A percentile compares a stretch with the other conserved stretches of the same genome.
Evolutionary conservation across 2,888 invertebrate species (phyloP).

Genomic region (Saturnia japonica): DNA sequence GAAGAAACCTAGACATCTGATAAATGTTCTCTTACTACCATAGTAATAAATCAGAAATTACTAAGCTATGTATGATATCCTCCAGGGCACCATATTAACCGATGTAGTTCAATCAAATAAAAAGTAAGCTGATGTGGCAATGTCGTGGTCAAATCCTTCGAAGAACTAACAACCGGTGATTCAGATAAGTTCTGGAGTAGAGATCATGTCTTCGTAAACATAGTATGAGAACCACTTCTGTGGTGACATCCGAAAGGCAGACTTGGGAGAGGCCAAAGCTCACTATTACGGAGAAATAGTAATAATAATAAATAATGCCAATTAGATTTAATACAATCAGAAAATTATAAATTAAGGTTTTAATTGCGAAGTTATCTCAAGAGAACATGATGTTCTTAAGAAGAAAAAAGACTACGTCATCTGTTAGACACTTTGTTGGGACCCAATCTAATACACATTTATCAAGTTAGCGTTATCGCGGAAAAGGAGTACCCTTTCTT

Average conservation of each 20-base stretch:
- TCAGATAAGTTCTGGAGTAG: neutral
- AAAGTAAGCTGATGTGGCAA: neutral
- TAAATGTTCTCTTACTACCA: neutral
- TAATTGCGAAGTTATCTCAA: neutral
- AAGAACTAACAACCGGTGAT: neutral
- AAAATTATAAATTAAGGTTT: neutral
- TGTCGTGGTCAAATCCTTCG: neutral
- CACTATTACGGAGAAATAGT: too few species aligned
- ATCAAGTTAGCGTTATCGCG: conserved; percentile 15
- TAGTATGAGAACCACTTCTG: neutral
- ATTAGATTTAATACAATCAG: neutral
- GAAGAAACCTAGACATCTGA: neutral
- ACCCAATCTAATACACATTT: conserved; percentile 11
- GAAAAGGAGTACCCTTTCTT: conserved; percentile 14
- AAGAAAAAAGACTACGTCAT: neutral
- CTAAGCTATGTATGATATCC: too few species aligned
- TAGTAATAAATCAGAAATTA: too few species aligned
- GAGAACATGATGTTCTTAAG: neutral
- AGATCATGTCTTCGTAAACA: neutral
- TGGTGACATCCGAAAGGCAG: too few species aligned
- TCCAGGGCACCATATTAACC: too few species aligned
- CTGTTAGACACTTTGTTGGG: conserved; percentile 6
- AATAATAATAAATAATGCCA: neutral
- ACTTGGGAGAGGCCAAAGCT: too few species aligned
- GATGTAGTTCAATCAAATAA: neutral